These are phyloP conservation scores for Carcina quercana DNA, from an alignment of 2,888 invertebrate genomes.

Conservation along the genomic window DNA sequence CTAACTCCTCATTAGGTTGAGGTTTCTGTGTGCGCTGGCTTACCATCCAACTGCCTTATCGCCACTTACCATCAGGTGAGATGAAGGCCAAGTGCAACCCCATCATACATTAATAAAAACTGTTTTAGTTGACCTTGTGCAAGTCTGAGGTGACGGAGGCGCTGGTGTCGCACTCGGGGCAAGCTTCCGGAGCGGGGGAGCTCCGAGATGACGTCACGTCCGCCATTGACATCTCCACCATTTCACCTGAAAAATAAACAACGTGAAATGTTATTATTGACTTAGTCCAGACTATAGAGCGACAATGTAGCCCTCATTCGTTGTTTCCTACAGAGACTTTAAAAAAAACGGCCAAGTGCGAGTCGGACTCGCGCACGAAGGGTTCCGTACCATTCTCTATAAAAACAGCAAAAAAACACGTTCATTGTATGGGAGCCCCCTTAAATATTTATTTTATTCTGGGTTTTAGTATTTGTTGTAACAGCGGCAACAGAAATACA, in stretches of 20 bases:
- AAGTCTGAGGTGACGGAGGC: conserved; percentile 68
- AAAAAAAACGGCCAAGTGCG: background rate
- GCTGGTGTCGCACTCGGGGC: conserved; percentile 66
- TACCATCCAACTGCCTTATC: too few species aligned
- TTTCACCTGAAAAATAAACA: conserved; percentile 1
- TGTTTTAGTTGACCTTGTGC: conserved; percentile 69
- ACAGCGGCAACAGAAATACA: too few species aligned
- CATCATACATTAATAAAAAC: too few species aligned
- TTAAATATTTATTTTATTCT: too few species aligned
- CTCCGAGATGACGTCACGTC: conserved; percentile 64
- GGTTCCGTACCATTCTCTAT: background rate
- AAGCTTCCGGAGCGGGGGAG: conserved; percentile 57
- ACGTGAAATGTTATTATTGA: background rate
- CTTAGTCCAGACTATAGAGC: background rate
- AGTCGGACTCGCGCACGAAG: background rate
- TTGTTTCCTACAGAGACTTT: background rate
- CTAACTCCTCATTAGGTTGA: too few species aligned
- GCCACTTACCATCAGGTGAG: too few species aligned
- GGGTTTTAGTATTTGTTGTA: too few species aligned
- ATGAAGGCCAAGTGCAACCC: too few species aligned
- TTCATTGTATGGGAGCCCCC: too few species aligned
- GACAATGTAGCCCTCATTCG: background rate
- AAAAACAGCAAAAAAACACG: background rate
- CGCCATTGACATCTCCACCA: conserved; percentile 48
- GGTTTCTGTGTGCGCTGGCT: too few species aligned